A percentile compares a stretch with the other conserved stretches of the same genome.
Conservation (phyloP, 1,140 invertebrate species). For the Aricia agestis region DNA sequence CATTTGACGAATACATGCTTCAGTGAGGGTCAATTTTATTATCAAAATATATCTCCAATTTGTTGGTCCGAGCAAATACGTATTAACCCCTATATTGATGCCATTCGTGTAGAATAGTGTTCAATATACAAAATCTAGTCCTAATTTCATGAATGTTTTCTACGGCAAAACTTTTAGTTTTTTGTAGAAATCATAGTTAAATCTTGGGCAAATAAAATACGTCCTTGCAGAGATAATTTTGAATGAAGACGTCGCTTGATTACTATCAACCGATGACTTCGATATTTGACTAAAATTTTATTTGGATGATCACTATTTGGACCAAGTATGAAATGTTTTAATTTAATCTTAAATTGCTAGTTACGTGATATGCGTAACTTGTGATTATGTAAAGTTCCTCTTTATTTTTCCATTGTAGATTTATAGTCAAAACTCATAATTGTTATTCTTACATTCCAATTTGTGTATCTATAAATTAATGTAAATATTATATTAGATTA, state of each 20-base stretch:
- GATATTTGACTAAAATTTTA: no score
- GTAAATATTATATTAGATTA: slow-evolving; percentile 29
- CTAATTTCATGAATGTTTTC: not conserved
- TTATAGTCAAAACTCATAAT: slow-evolving; percentile 16
- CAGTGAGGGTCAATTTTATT: no score
- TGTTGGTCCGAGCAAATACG: slow-evolving; percentile 20
- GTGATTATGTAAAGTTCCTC: slow-evolving; percentile 50
- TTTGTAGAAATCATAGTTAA: not conserved
- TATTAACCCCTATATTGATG: not conserved
- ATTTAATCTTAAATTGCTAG: not conserved
- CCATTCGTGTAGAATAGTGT: not conserved
- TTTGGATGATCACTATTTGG: not conserved
- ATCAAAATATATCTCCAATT: no score
- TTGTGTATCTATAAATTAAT: slow-evolving; percentile 22
- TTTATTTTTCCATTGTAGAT: slow-evolving; percentile 31
- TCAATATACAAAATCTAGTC: slow-evolving; percentile 4
- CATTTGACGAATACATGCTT: no score
- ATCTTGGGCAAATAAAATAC: not conserved
- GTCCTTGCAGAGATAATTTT: not conserved
- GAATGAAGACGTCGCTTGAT: not conserved
- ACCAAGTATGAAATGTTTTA: not conserved
- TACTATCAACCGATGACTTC: not conserved
- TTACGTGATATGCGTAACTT: not conserved
- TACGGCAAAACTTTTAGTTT: not conserved
- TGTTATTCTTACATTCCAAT: slow-evolving; percentile 9